Base-by-base conservation (phyloP, 2,797 vertebrate species). In the Eulemur mongoz region DNA sequence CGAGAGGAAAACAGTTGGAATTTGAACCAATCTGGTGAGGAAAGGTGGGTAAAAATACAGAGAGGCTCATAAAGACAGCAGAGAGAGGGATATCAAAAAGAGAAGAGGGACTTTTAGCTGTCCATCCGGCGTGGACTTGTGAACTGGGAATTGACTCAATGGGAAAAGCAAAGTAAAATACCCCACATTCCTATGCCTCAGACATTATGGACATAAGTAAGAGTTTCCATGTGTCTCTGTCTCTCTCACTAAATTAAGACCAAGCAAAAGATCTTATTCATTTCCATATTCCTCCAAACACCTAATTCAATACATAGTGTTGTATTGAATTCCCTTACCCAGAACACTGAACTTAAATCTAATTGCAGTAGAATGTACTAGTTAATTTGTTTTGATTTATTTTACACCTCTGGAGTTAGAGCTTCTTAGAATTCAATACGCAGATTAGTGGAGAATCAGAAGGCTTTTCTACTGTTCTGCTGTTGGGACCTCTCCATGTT, bases 311-410 rank as follows among this genome's bases (percentile, higher is more conserved):
- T 43, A 86, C 25, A 67, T 38, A 82, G 8, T 54, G 38, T 48
- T 81, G 18, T 85, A 92, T 3, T 80, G 61, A 91, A 96, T 83
- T 96, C 52, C 38, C 81, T 92, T 95, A 93, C 43, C 82, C 4
- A 7, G 75, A 91, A 78, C 79, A 80, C 85, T 84, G 78, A 92
- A 89, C 78, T 70, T 86, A 89, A 95, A 95, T 96, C 65, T 93
- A 93, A 96, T 89, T 91, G 30, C n/a, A 81, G 40, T 18, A 93
- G 76, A 95, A 94, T 72, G 59, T 80, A 57, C 78, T 97, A 92
- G 96, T 95, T 93, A 95, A 93, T 96, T 95, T 91, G 25, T 75
- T 83, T 70, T 92, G 43, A 94, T 89, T 96, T 93, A 89, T 84
- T 96, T 91, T 84, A 94, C 2, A 90, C 43, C 38, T 84, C 43